Conservation (phyloP, 2,113 vertebrate genomes). For the Diglossa brunneiventris region DNA sequence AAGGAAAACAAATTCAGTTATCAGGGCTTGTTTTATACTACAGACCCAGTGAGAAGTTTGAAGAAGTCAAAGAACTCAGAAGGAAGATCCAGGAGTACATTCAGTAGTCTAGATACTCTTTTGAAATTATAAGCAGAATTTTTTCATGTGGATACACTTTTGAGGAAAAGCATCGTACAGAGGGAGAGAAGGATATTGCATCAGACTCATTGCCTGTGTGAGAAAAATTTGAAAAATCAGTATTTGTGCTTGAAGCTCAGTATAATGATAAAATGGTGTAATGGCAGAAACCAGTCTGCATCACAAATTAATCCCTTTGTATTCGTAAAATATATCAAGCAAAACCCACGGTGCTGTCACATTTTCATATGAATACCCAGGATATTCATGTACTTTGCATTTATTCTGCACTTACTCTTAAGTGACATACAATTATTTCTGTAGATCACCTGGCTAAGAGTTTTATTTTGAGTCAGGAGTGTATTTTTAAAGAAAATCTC, state of each 20-base stretch:
- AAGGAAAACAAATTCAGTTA: neutral
- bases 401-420: neutral
- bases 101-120: neutral
- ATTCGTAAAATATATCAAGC: neutral
- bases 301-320: neutral
- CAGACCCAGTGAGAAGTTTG: neutral
- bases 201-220: neutral
- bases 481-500: neutral
- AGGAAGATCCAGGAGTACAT: neutral
- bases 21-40: neutral
- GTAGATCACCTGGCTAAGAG: neutral
- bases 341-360: neutral
- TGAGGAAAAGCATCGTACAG: rapidly evolving
- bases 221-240: neutral
- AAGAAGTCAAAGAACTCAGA: neutral
- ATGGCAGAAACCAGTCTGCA: neutral
- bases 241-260: neutral
- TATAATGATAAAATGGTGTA: neutral
- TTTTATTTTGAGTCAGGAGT: neutral
- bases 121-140: neutral
- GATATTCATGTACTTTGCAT: neutral
- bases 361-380: neutral
- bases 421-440: constrained; percentile 23
- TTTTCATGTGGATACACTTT: neutral
- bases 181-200: neutral